Base-by-base conservation (phyloP, 2,113 vertebrate species). In the Phycodurus eques region DNA sequence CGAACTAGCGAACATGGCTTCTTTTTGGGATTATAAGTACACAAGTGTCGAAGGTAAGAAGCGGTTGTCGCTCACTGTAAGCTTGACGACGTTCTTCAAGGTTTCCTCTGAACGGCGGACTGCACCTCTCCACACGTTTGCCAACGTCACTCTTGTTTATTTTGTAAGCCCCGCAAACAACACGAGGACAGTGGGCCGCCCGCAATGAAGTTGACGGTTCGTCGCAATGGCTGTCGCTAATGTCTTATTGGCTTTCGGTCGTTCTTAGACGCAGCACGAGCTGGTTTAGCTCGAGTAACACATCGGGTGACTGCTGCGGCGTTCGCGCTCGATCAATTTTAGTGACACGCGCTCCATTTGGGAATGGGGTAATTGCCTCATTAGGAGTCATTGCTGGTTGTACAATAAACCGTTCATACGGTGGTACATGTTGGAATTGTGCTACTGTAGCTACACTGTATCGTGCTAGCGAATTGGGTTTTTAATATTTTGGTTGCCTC, bases 91-190 rank as follows among this genome's bases (percentile, higher is more conserved):
- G 27, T 83, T 78, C 85, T 72, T 70, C 22, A 56, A 73, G 76
- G 78, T 80, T 72, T 8, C 79, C 73, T 64, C 66, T 67, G 80
- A 84, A 69, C 72, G 74, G 49, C 27, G 12, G 76, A 51, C 72
- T 83, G 77, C 77, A 78, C 76, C 78, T 85, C 81, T 61, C 19
- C 68, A 75, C 82, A 79, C 74, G 71, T 84, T 80, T 64, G 76
- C 73, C 74, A 87, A 85, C 83, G 85, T 74, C 74, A 78, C 84
- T 77, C 70, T 70, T 13, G 75, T 3, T 67, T 74, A 27, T 56
- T 76, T 82, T 71, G 47, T 59, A 60, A 19, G 66, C 70, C 53
- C 60, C 2, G 17, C 49, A 69, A 46, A 83, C 64, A 57, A 69
- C 53, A 59, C 42, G 75, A 72, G 68, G 8, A 7, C 49, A 14